Evolutionary conservation across 92 coral and sea anemone genomes (phyloP).

Genomic region (Blastomussa wellsi): DNA sequence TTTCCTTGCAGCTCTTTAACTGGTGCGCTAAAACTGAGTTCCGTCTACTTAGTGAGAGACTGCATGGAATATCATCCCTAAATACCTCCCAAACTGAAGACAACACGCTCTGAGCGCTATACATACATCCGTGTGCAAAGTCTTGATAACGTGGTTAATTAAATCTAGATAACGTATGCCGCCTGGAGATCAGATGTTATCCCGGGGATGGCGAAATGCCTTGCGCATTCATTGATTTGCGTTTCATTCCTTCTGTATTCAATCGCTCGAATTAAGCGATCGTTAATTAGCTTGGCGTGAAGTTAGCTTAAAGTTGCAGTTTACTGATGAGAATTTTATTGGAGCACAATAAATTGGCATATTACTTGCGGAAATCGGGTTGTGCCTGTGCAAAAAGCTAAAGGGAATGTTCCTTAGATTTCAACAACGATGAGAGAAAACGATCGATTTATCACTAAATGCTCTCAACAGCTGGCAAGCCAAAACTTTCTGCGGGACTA

Average conservation of each 20-base stretch:
- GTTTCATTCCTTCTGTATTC: neutral
- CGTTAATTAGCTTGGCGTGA: constrained; percentile 34
- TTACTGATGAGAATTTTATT: constrained; percentile 38
- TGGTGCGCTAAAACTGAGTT: neutral
- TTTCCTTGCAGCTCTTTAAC: neutral
- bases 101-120: constrained; percentile 13
- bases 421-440: constrained; percentile 37
- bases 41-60: constrained; percentile 21
- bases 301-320: constrained; percentile 11
- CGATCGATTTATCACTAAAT: constrained; percentile 52
- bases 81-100: constrained; percentile 45
- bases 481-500: constrained; percentile 22
- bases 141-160: constrained; percentile 56
- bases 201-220: constrained; percentile 16
- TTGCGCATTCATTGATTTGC: neutral
- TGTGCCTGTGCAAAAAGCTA: neutral
- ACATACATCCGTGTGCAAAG: constrained; percentile 44
- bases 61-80: constrained; percentile 39
- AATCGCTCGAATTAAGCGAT: constrained; percentile 16
- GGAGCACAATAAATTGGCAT: constrained; percentile 4
- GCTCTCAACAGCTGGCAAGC: constrained; percentile 59
- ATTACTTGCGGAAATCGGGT: constrained; percentile 1
- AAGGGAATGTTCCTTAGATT: constrained; percentile 16
- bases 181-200: constrained; percentile 54
- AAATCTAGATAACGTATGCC: constrained; percentile 52